Evolutionary conservation across 2,888 invertebrate species (phyloP).

Genomic region (Nipponacmea schrenckii): DNA sequence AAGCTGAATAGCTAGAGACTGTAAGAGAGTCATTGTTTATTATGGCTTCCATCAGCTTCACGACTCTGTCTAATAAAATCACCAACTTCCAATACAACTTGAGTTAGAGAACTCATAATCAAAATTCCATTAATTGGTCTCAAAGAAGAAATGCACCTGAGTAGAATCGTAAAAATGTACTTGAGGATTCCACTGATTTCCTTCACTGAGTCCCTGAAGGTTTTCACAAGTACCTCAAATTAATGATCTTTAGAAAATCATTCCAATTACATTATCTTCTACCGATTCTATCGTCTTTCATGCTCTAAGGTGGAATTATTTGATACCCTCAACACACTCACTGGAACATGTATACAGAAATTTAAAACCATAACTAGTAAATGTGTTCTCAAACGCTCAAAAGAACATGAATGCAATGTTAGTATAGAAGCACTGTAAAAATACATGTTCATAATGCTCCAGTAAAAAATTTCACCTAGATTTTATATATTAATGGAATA

Average conservation of each 20-base stretch:
- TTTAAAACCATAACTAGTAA: too few species aligned
- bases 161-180: constrained; percentile 7
- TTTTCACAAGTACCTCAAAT: constrained; percentile 6
- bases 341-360: too few species aligned
- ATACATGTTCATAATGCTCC: too few species aligned
- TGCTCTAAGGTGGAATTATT: too few species aligned
- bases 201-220: neutral
- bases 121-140: constrained; percentile 9
- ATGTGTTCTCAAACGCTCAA: too few species aligned
- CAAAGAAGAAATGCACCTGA: constrained; percentile 7
- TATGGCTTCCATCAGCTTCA: constrained; percentile 2
- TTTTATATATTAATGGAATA: too few species aligned
- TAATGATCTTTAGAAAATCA: constrained; percentile 8
- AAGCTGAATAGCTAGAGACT: constrained; percentile 5
- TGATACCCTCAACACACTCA: too few species aligned
- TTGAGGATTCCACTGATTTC: constrained; percentile 3
- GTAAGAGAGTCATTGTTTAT: constrained; percentile 4
- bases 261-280: constrained; percentile 2
- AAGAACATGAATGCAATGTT: too few species aligned
- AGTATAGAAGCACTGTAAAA: too few species aligned
- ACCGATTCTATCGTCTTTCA: too few species aligned
- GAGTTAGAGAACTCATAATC: constrained; percentile 7
- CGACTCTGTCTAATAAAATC: neutral
- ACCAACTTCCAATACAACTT: neutral
- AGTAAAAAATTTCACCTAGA: too few species aligned